Evolutionary conservation across 2,113 vertebrate species (phyloP).

Genomic region (Hucho hucho): DNA sequence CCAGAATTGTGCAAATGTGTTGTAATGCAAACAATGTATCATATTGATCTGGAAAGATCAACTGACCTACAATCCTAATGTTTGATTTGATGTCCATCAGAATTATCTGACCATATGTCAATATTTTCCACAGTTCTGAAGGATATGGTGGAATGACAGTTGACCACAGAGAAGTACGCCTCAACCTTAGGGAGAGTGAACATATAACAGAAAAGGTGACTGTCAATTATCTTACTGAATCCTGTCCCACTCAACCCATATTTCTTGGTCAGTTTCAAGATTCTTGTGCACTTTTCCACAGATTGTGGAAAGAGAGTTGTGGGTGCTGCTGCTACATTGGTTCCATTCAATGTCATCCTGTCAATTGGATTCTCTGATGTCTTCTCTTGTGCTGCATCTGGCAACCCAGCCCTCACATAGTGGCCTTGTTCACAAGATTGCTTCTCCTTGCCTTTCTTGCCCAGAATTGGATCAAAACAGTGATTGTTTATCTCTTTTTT

Average conservation of each 20-base stretch:
- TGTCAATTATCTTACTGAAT: not conserved
- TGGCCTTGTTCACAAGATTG: too few species aligned
- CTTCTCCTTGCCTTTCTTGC: too few species aligned
- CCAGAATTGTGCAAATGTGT: not conserved
- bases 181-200: conserved; percentile 66
- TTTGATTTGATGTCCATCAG: not conserved
- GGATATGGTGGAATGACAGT: conserved; percentile 18
- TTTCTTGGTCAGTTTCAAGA: not conserved
- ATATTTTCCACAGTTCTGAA: conserved; percentile 19
- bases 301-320: not conserved
- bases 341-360: too few species aligned
- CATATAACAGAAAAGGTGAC: conserved; percentile 65
- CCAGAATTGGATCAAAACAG: too few species aligned
- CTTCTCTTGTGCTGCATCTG: too few species aligned
- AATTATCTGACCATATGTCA: not conserved
- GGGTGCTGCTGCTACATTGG: too few species aligned
- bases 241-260: not conserved
- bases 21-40: too few species aligned
- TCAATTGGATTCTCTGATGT: too few species aligned
- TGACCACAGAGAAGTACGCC: conserved; percentile 46
- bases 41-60: not conserved
- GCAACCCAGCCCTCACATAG: too few species aligned
- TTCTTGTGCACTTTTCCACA: too few species aligned
- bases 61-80: not conserved
- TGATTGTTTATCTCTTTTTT: too few species aligned